Evolutionary conservation across 1,140 invertebrate genomes (phyloP).

Genomic region (Hyles euphorbiae): DNA sequence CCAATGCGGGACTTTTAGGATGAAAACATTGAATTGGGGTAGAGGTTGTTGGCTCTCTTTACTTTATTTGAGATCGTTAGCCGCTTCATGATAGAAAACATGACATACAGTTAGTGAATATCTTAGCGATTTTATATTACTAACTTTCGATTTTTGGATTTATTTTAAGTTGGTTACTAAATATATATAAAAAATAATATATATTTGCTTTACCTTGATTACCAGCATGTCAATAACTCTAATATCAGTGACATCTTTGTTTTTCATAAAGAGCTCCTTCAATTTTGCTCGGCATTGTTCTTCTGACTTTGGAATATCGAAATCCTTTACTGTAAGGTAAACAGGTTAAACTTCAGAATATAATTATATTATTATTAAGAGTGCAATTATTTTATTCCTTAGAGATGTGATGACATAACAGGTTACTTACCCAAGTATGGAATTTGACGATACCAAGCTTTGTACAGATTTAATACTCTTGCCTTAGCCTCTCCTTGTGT

Average conservation of each 20-base stretch:
- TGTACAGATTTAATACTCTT: conserved; percentile 92
- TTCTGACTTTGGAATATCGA: conserved; percentile 86
- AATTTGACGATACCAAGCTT: conserved; percentile 91
- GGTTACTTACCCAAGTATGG: conserved; percentile 82
- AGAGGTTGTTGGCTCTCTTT: too few relatives aligned
- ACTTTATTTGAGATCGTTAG: too few relatives aligned
- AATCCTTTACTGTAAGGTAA: conserved; percentile 81
- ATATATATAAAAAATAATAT: too few relatives aligned
- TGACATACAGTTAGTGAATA: too few relatives aligned
- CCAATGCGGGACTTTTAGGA: too few relatives aligned
- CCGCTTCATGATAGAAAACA: too few relatives aligned
- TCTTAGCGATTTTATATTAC: too few relatives aligned
- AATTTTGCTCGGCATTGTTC: conserved; percentile 83
- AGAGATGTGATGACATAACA: conserved; percentile 57
- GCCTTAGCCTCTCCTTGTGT: conserved; percentile 84
- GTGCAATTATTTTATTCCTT: neutral
- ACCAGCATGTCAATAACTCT: conserved; percentile 94
- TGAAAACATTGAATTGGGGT: too few relatives aligned
- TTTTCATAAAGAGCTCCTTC: conserved; percentile 84
- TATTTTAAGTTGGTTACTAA: too few relatives aligned
- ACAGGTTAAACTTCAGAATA: neutral
- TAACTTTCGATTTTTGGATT: too few relatives aligned
- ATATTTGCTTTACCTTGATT: conserved; percentile 83
- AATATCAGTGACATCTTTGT: conserved; percentile 88
- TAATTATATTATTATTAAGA: neutral